A percentile compares a stretch with the other conserved stretches of the same genome.
phyloP scores from a whole-genome alignment of 1,140 invertebrate species.

The Doryteuthis pealeii region DNA sequence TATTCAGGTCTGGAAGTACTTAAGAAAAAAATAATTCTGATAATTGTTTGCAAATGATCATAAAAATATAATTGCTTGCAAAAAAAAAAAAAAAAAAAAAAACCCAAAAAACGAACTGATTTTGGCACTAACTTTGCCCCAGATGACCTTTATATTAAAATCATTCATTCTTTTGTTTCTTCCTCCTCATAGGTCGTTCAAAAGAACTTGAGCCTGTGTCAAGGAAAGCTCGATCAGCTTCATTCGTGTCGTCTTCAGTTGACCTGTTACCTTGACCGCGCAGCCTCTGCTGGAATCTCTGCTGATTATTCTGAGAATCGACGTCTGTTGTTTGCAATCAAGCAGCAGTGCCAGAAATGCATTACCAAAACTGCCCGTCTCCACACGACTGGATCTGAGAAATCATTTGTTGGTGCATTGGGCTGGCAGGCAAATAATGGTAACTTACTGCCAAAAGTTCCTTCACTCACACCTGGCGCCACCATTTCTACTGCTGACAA shows the following conservation, averaged over 20 bases:
- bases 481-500: not conserved
- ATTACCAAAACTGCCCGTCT: not conserved
- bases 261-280: constrained; percentile 69
- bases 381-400: not conserved
- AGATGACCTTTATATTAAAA: too few relatives aligned
- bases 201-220: constrained; percentile 66
- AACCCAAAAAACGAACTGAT: too few relatives aligned
- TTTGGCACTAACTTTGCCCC: too few relatives aligned
- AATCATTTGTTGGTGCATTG: not conserved
- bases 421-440: not conserved
- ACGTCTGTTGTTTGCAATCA: constrained; percentile 75
- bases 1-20: too few relatives aligned
- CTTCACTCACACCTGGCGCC: not conserved
- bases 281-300: constrained; percentile 55
- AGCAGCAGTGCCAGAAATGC: constrained; percentile 71
- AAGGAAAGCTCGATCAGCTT: constrained; percentile 70
- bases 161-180: too few relatives aligned
- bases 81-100: too few relatives aligned
- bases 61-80: too few relatives aligned
- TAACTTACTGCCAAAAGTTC: not conserved
- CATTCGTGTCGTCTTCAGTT: constrained; percentile 70
- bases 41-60: too few relatives aligned
- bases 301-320: constrained; percentile 68
- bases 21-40: too few relatives aligned
- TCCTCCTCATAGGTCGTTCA: constrained; percentile 30